These are phyloP conservation scores for Didymodactylos carnosus DNA, from an alignment of 2,888 invertebrate species.

Conservation along the genomic window DNA sequence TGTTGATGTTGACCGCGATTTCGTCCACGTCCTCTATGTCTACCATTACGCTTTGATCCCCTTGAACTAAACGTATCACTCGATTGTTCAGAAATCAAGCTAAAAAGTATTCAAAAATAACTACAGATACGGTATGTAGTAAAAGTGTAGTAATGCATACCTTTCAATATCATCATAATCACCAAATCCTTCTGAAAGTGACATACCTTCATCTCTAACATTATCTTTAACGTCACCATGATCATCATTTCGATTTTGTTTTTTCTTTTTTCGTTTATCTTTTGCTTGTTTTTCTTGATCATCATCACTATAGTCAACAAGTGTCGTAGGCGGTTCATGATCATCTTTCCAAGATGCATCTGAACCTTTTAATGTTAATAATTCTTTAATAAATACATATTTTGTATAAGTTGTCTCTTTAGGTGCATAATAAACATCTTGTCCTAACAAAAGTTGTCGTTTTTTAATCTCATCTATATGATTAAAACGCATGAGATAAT, in stretches of 20 bases:
- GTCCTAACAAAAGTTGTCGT: not conserved
- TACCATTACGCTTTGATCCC: too few relatives aligned
- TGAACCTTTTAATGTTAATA: slow-evolving; percentile 8
- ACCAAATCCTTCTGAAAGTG: too few relatives aligned
- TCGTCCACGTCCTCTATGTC: not conserved
- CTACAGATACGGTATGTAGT: too few relatives aligned
- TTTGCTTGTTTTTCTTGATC: slow-evolving; percentile 12
- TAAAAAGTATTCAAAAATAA: too few relatives aligned
- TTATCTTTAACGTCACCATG: too few relatives aligned
- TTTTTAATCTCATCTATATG: not conserved
- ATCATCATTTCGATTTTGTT: too few relatives aligned
- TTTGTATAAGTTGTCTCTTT: slow-evolving; percentile 3
- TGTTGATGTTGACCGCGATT: not conserved
- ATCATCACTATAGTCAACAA: slow-evolving; percentile 14
- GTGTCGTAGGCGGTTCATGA: slow-evolving; percentile 10
- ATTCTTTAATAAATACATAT: slow-evolving; percentile 5
- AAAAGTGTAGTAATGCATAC: too few relatives aligned
- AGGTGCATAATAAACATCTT: slow-evolving; percentile 1
- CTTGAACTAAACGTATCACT: too few relatives aligned
- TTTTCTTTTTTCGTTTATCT: not conserved
- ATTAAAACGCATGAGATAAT: slow-evolving; percentile 7
- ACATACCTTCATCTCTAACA: too few relatives aligned
- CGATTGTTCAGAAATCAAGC: too few relatives aligned
- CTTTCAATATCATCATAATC: too few relatives aligned
- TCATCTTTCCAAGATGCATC: slow-evolving; percentile 15